Evolutionary conservation across 2,113 vertebrate species (phyloP).

Genomic region (Ameiurus melas): DNA sequence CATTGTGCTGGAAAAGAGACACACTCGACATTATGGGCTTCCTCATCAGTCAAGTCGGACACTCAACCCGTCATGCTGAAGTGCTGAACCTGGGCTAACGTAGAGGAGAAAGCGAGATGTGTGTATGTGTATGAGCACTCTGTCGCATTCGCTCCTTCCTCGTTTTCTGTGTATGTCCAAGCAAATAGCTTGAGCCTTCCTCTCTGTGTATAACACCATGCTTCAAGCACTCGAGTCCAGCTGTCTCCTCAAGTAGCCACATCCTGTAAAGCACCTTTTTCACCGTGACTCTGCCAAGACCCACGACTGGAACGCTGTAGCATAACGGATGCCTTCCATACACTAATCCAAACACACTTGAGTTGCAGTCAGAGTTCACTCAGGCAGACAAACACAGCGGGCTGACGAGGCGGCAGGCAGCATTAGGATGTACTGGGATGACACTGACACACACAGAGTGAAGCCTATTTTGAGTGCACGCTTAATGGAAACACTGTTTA

Average conservation of each 20-base stretch:
- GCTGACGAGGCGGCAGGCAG: constrained; percentile 62
- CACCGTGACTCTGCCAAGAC: neutral
- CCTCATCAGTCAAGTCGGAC: neutral
- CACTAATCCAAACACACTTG: constrained; percentile 69
- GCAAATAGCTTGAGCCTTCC: neutral
- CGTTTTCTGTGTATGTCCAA: neutral
- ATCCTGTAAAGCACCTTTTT: constrained; percentile 7
- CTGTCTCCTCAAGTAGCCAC: constrained; percentile 40
- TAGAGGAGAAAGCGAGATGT: constrained; percentile 14
- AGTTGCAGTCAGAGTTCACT: constrained; percentile 61
- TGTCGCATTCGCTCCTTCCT: neutral
- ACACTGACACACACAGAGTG: constrained; percentile 40
- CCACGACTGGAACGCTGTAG: constrained; percentile 34
- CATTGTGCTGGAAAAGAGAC: neutral
- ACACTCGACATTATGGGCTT: neutral
- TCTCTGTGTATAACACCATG: constrained; percentile 23
- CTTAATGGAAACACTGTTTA: constrained; percentile 43
- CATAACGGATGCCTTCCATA: constrained; percentile 61
- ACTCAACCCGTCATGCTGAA: neutral
- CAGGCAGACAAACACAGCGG: constrained; percentile 68
- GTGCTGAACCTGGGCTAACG: neutral
- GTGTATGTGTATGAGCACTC: constrained; percentile 6
- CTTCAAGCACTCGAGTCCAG: constrained; percentile 26
- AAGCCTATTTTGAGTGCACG: constrained; percentile 10
- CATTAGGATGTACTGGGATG: constrained; percentile 63